Evolutionary conservation across 64 coral and sea anemone species (phyloP).

Genomic region (Stichodactyla mertensii): DNA sequence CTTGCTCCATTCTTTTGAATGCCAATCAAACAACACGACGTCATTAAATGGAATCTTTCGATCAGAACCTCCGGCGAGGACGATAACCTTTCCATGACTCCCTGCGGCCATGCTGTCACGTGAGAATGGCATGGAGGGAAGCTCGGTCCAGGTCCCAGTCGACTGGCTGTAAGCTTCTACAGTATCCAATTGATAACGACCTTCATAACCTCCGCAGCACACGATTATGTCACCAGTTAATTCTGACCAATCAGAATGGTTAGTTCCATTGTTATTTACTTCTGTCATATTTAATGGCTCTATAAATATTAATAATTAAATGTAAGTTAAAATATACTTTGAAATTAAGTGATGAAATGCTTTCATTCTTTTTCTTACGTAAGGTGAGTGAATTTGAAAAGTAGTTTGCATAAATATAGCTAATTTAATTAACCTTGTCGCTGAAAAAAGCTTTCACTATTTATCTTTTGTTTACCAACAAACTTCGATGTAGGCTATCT

Average conservation of each 20-base stretch:
- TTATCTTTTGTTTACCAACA: too few relatives aligned
- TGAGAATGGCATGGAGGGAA: slow-evolving; percentile 56
- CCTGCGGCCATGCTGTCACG: slow-evolving; percentile 67
- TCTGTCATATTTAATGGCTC: not conserved
- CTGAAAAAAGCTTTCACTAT: too few relatives aligned
- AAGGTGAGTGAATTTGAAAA: too few relatives aligned
- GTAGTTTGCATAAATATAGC: too few relatives aligned
- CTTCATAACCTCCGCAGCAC: slow-evolving; percentile 57
- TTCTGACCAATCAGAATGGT: slow-evolving; percentile 7
- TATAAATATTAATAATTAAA: not conserved
- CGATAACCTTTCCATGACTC: slow-evolving; percentile 42
- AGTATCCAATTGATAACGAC: slow-evolving; percentile 36
- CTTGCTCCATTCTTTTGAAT: slow-evolving; percentile 43
- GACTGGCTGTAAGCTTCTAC: slow-evolving; percentile 49
- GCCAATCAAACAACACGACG: slow-evolving; percentile 52
- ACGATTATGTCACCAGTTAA: slow-evolving; percentile 62
- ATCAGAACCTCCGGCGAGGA: slow-evolving; percentile 55
- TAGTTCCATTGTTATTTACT: slow-evolving; percentile 14
- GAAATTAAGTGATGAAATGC: too few relatives aligned
- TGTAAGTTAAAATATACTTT: too few relatives aligned
- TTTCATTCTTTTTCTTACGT: too few relatives aligned
- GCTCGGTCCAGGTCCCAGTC: slow-evolving; percentile 34
- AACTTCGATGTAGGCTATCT: too few relatives aligned
- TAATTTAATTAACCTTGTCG: too few relatives aligned
- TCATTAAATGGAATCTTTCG: slow-evolving; percentile 45